These are phyloP conservation scores for Pangasius sanitwongsei DNA, from an alignment of 2,797 vertebrate genomes.

Conservation along the genomic window DNA sequence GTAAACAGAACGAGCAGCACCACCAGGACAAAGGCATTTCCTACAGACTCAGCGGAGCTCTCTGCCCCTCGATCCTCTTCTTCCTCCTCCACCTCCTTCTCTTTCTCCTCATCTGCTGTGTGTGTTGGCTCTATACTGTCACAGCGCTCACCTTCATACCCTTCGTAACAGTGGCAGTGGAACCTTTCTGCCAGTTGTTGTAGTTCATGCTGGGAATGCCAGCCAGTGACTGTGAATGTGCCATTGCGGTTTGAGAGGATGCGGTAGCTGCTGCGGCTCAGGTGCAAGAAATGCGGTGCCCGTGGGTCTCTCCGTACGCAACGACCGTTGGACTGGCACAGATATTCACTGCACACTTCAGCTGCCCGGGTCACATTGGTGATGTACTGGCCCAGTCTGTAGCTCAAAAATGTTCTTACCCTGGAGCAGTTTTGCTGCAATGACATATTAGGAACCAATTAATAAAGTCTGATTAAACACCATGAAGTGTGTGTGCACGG, in stretches of 20 bases:
- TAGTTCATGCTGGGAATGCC: constrained; percentile 69
- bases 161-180: constrained; percentile 81
- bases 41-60: constrained; percentile 25
- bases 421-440: constrained; percentile 77
- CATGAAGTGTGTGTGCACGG: not conserved
- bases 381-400: constrained; percentile 76
- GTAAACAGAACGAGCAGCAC: constrained; percentile 63
- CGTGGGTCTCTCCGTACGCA: constrained; percentile 68
- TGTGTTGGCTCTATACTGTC: constrained; percentile 70
- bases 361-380: constrained; percentile 77
- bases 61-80: constrained; percentile 60
- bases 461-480: not conserved
- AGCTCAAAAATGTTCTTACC: constrained; percentile 72
- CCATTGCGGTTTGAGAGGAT: constrained; percentile 64
- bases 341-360: constrained; percentile 72
- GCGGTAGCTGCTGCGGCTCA: constrained; percentile 73
- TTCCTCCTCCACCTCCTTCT: constrained; percentile 48
- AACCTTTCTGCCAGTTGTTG: constrained; percentile 70
- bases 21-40: constrained; percentile 37
- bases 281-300: constrained; percentile 73
- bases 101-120: constrained; percentile 55
- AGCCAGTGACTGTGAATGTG: constrained; percentile 70
- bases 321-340: constrained; percentile 77
- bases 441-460: constrained; percentile 1
- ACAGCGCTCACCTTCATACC: constrained; percentile 73